Conservation (phyloP, 1,140 invertebrate species). For the Habropoda laboriosa region DNA sequence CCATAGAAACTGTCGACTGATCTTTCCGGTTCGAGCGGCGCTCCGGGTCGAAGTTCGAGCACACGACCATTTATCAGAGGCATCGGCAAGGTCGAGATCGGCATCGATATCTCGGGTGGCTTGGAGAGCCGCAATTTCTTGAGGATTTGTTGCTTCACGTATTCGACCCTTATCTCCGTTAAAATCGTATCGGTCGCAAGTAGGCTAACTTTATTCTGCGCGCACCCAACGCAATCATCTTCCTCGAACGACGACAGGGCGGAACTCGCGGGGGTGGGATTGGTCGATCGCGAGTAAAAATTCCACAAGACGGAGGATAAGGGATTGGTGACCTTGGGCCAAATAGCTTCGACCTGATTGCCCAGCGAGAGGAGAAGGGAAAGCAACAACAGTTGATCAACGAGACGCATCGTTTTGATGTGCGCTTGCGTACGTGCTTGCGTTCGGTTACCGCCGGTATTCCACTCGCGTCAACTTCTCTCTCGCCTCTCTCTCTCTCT, state of each 20-base stretch:
- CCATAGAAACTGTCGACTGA: conserved; percentile 88
- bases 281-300: conserved; percentile 59
- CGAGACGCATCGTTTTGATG: conserved; percentile 19
- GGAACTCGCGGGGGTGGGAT: neutral
- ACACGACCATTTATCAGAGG: conserved; percentile 86
- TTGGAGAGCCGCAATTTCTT: conserved; percentile 88
- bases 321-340: conserved; percentile 69
- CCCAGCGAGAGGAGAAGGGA: conserved; percentile 28
- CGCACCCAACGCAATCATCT: conserved; percentile 70
- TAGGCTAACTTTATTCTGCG: conserved; percentile 70
- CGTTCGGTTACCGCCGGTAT: neutral
- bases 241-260: neutral
- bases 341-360: conserved; percentile 46
- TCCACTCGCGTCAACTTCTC: neutral
- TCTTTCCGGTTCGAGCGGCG: conserved; percentile 74
- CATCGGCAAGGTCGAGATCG: conserved; percentile 85
- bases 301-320: conserved; percentile 71
- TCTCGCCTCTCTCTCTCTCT: neutral
- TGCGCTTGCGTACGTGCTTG: neutral
- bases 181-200: conserved; percentile 75
- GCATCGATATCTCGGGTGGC: conserved; percentile 84
- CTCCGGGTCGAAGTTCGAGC: conserved; percentile 75
- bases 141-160: conserved; percentile 91
- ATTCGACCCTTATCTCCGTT: conserved; percentile 86
- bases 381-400: conserved; percentile 52